Conservation (phyloP, 2,113 vertebrate species). For the Ahaetulla prasina region DNA sequence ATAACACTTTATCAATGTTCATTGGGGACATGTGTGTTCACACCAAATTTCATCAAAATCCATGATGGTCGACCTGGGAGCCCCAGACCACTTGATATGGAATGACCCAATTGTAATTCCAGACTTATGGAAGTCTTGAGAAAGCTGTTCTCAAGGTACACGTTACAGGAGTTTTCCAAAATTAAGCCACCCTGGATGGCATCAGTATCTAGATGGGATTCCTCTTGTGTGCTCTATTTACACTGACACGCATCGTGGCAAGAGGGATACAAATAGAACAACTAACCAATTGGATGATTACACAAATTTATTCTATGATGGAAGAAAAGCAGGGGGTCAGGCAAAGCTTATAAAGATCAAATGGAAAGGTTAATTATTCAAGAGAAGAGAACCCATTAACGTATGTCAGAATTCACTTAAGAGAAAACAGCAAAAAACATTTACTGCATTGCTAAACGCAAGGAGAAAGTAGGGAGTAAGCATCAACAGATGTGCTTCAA, state of each 20-base stretch:
- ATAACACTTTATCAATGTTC: too few relatives aligned
- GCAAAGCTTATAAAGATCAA: neutral
- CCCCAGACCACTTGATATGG: too few relatives aligned
- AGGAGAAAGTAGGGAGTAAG: neutral
- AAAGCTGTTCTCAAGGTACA: neutral
- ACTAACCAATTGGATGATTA: neutral
- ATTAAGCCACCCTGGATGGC: neutral
- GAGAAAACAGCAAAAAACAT: neutral
- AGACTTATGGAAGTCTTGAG: neutral
- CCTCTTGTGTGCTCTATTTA: neutral
- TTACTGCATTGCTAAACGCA: neutral
- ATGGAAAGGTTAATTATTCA: neutral
- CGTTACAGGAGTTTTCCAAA: neutral
- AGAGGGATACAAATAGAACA: neutral
- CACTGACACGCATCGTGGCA: neutral
- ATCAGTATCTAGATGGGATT: neutral
- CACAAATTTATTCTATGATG: neutral
- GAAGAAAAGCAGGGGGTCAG: neutral
- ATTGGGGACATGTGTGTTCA: too few relatives aligned
- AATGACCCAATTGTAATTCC: too few relatives aligned
- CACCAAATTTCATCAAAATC: too few relatives aligned
- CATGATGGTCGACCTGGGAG: too few relatives aligned
- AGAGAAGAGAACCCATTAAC: neutral
- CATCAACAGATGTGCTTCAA: neutral
- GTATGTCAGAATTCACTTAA: neutral